A percentile compares a stretch with the other conserved stretches of the same genome.
phyloP scores from a whole-genome alignment of 2,797 vertebrate genomes.

The Gadopsis marmoratus region DNA sequence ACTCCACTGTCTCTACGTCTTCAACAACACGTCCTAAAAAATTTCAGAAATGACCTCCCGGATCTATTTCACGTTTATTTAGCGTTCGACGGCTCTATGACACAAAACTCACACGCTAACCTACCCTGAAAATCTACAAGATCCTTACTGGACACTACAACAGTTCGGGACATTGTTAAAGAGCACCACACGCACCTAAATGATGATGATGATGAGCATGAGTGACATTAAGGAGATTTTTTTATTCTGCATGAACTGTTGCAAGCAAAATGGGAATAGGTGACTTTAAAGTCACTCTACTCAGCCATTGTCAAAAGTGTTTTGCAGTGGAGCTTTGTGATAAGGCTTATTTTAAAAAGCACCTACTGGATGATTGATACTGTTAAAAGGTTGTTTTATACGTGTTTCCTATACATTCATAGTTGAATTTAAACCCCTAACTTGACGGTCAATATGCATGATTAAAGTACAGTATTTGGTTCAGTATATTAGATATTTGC shows the following conservation, averaged over 20 bases:
- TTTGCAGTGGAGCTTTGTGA: constrained; percentile 50
- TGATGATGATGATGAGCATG: constrained; percentile 34
- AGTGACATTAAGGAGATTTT: constrained; percentile 22
- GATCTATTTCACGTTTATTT: constrained; percentile 47
- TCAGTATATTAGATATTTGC: constrained; percentile 80
- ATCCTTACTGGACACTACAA: constrained; percentile 52
- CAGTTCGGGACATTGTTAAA: constrained; percentile 53
- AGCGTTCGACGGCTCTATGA: constrained; percentile 42
- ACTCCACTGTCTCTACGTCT: constrained; percentile 62
- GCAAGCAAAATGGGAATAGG: constrained; percentile 46
- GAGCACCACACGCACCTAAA: constrained; percentile 69
- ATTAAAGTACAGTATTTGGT: constrained; percentile 84
- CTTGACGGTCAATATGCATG: constrained; percentile 71
- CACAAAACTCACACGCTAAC: constrained; percentile 50
- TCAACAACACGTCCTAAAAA: constrained; percentile 53
- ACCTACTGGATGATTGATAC: constrained; percentile 71
- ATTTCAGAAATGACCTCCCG: constrained; percentile 25
- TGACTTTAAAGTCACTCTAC: constrained; percentile 64
- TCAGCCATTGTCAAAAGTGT: constrained; percentile 44
- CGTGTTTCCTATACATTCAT: constrained; percentile 78
- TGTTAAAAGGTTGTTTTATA: constrained; percentile 39
- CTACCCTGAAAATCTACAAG: constrained; percentile 61
- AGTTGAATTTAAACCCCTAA: constrained; percentile 67
- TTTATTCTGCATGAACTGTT: constrained; percentile 13
- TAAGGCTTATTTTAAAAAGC: constrained; percentile 78